Evolutionary conservation across 2,113 vertebrate genomes (phyloP), one percentile per base, ranked within the genome.

Genomic region (Morphnarchus princeps): DNA sequence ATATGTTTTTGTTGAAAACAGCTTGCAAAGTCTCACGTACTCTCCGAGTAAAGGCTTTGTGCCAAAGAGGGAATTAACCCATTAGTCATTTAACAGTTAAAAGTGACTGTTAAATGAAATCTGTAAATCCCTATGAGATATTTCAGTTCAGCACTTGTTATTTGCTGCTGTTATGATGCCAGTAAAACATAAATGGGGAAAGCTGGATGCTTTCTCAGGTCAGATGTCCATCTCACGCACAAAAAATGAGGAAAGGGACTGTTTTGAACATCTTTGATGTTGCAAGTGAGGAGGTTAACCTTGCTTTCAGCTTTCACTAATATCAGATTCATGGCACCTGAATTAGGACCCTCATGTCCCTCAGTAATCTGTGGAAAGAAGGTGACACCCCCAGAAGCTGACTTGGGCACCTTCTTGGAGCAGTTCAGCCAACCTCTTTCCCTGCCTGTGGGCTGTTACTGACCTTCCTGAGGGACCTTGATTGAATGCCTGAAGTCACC

Each of bases 51-150:
- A 83, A 82, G 62, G 74, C 84, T 91, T 92, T 77, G 49, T 95
- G 93, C 92, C 93, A 93, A 59, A 70, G 61, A 26, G 7, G 43
- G 67, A 91, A 90, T 96, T 97, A 96, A 94, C 59, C 82, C 66
- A 77, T 91, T 91, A 88, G 87, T 82, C 81, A 96, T 91, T 85
- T 92, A 96, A 92, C 81, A 83, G 76, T 91, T 94, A 93, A 96
- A 92, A 91, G 61, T n/a, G 5, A 24, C 57, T 85, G 42, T 78
- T 87, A 72, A 86, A 86, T 62, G 57, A 55, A 80, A 73, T 73
- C 42, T 84, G 28, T 70, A 88, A 93, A 91, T 91, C 69, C 22
- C 54, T 49, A 1, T 22, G 69, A 82, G 82, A 19, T 42, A 31
- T 45, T 93, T 92, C 45, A 65, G 36, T 72, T 88, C 62, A 55